These are phyloP conservation scores for Drosophila seguyi DNA, from an alignment of 1,140 invertebrate genomes.

Conservation along the genomic window DNA sequence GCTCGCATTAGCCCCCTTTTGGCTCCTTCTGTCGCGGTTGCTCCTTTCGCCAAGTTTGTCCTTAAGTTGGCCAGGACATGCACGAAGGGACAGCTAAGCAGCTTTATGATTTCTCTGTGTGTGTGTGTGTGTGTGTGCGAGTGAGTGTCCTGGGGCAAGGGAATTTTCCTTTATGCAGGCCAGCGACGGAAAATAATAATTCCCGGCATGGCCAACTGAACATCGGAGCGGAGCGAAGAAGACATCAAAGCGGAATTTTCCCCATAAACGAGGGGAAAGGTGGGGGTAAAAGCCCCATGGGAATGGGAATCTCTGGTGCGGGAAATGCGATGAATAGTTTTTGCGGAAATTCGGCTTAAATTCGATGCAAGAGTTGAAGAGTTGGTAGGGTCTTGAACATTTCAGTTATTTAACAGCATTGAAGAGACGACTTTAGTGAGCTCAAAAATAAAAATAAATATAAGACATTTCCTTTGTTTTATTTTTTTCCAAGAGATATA, in stretches of 20 bases:
- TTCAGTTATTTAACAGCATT: background rate
- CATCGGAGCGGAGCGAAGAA: slow-evolving; percentile 17
- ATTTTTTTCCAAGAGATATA: background rate
- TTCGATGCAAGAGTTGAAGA: slow-evolving; percentile 34
- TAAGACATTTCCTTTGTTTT: background rate
- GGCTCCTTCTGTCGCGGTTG: slow-evolving; percentile 43
- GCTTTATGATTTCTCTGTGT: slow-evolving; percentile 62
- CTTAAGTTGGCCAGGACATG: slow-evolving; percentile 58
- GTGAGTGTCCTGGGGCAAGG: slow-evolving; percentile 40
- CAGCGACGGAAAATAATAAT: slow-evolving; percentile 46
- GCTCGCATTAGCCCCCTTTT: slow-evolving; percentile 51
- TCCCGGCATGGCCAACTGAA: slow-evolving; percentile 45
- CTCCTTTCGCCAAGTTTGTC: slow-evolving; percentile 61
- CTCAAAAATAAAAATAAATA: slow-evolving; percentile 3
- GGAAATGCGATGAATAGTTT: slow-evolving; percentile 49
- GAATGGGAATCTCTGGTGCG: slow-evolving; percentile 9
- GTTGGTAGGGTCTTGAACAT: background rate
- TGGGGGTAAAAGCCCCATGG: slow-evolving; percentile 12
- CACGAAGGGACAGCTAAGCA: slow-evolving; percentile 60
- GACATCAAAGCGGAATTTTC: slow-evolving; percentile 49
- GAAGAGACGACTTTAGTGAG: background rate
- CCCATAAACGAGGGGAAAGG: slow-evolving; percentile 21
- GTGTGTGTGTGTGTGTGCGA: slow-evolving; percentile 3
- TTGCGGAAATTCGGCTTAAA: slow-evolving; percentile 44
- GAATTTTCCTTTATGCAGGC: slow-evolving; percentile 54